Conservation (phyloP, 2,113 vertebrate species). For the Naja naja region DNA sequence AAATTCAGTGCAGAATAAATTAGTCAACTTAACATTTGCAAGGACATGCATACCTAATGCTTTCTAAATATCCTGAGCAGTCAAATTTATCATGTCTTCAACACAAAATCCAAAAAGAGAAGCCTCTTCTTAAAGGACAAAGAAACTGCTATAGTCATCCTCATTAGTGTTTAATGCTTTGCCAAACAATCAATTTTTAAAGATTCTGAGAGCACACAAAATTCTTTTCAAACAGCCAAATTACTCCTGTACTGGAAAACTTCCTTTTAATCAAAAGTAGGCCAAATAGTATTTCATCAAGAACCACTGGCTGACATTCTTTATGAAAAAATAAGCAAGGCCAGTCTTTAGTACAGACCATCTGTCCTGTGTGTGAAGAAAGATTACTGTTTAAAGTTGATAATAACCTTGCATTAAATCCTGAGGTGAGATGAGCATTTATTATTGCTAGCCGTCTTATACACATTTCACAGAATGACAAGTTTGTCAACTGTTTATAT, state of each 20-base stretch:
- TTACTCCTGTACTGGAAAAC: not conserved
- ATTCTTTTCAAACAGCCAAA: slow-evolving; percentile 32
- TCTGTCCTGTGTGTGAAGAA: slow-evolving; percentile 4
- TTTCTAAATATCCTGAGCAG: slow-evolving; percentile 44
- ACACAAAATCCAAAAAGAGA: slow-evolving; percentile 35
- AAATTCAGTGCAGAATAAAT: slow-evolving; percentile 56
- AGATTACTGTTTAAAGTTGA: slow-evolving; percentile 9
- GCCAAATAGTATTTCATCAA: slow-evolving; percentile 14
- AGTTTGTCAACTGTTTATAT: not conserved
- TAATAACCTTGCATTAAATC: slow-evolving; percentile 22
- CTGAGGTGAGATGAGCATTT: not conserved
- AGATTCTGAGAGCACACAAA: slow-evolving; percentile 19
- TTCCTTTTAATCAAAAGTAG: slow-evolving; percentile 32
- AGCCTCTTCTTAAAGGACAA: slow-evolving; percentile 6
- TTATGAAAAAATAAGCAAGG: slow-evolving; percentile 5
- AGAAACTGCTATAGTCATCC: slow-evolving; percentile 14
- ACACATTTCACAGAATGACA: not conserved
- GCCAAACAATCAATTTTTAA: slow-evolving; percentile 7
- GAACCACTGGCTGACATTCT: slow-evolving; percentile 22
- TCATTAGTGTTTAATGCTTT: slow-evolving; percentile 19
- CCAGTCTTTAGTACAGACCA: not conserved
- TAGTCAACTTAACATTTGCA: slow-evolving; percentile 49
- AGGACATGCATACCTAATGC: slow-evolving; percentile 52
- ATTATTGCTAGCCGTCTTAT: not conserved
- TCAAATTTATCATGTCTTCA: slow-evolving; percentile 43